Evolutionary conservation across 2,888 invertebrate species (phyloP), one percentile per base, ranked within the genome.

Genomic region (Drosophila neotestacea): DNA sequence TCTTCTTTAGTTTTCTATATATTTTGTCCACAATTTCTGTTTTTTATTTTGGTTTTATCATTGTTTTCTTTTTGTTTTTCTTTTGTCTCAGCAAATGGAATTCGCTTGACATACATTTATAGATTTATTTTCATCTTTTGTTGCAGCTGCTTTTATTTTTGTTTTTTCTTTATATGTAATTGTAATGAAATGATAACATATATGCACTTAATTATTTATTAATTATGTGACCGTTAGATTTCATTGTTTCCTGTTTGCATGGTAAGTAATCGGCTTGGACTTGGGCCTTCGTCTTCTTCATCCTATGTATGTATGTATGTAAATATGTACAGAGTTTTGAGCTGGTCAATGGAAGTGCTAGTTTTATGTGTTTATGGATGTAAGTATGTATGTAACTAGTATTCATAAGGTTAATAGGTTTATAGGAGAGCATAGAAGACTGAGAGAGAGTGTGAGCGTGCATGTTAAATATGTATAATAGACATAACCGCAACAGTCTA

Each of bases 21-120:
- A 88, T 88, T 81, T 85, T 78, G 67, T 81, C 47, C 79, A 80
- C 79, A 79, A 59, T 62, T 80, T 70, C n/a, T 60, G 68, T 59
- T 63, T 59, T 64, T 52, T 63, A 47, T 55, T 55, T 27, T 62
- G 28, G 7, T 46, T 52, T 48, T 47, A 13, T 55, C 9, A 42
- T 22, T 22, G 22, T 22, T 22, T 22, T 5, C 30, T 30, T 39
- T 51, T 27, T 32, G 9, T 16, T 55, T 42, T 61, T 55, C 44
- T 30, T 38, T 77, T 60, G 32, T 28, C 63, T 69, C 54, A 73
- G 84, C 83, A 82, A 84, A 82, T 72, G 67, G 55, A 87, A 78
- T 87, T 85, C 52, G 82, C 72, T 62, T 68, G 74, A 77, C 69
- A 82, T 73, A 69, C 56, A 70, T 62, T 54, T 59, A 60, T 58